Percentiles rank a stretch among this genome's conserved stretches.
Conservation (phyloP, 2,888 invertebrate species). For the Lasioglossum figueresi region DNA sequence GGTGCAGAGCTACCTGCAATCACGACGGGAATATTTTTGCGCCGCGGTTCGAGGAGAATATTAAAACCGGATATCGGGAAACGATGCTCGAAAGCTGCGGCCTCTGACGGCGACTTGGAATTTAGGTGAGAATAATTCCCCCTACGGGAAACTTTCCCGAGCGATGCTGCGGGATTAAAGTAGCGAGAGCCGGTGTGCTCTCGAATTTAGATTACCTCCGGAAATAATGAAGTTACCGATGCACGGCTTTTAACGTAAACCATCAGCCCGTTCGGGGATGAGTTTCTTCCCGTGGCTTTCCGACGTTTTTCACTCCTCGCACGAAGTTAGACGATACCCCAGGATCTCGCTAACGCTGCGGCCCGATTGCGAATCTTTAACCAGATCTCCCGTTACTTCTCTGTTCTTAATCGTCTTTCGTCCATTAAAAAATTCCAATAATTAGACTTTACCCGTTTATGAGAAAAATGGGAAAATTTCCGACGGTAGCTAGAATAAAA, state of each 20-base stretch:
- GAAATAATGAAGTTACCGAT: conserved; percentile 3
- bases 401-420: neutral
- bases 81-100: neutral
- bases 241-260: neutral
- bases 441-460: too few species aligned
- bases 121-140: conserved; percentile 12
- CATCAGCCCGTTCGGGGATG: neutral
- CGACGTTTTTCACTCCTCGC: neutral
- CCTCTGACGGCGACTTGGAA: conserved; percentile 1
- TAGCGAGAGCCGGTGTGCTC: neutral
- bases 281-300: neutral
- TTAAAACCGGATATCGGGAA: conserved; percentile 9
- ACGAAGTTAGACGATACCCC: neutral
- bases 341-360: neutral
- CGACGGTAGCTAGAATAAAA: too few species aligned
- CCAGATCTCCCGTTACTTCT: neutral
- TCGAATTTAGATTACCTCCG: conserved; percentile 2
- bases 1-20: neutral
- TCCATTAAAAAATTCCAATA: neutral
- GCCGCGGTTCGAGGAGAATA: conserved; percentile 15
- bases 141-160: neutral
- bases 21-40: conserved; percentile 14
- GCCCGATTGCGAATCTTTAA: neutral
- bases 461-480: too few species aligned
- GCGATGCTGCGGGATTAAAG: conserved; percentile 5